These are phyloP conservation scores for Synergus japonicus DNA, from an alignment of 2,888 invertebrate genomes.

Conservation along the genomic window DNA sequence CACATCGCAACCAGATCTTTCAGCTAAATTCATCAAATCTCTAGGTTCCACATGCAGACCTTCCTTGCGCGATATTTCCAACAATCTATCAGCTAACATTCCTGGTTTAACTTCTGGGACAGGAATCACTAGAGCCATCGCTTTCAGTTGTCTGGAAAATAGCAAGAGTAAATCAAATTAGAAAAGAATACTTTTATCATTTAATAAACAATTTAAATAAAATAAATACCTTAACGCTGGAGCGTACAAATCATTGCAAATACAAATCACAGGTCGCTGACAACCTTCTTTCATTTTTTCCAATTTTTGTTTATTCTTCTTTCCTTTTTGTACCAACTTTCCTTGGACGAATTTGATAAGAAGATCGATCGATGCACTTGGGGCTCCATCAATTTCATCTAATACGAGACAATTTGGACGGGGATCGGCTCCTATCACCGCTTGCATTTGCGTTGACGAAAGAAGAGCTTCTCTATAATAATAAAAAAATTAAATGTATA, in stretches of 20 bases:
- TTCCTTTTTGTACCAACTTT: constrained; percentile 70
- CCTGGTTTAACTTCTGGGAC: constrained; percentile 72
- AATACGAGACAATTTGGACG: constrained; percentile 94
- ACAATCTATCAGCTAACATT: constrained; percentile 81
- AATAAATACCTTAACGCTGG: constrained; percentile 85
- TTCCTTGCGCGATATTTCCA: constrained; percentile 84
- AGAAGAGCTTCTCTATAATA: constrained; percentile 83
- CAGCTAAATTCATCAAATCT: constrained; percentile 86
- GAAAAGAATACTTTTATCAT: neutral
- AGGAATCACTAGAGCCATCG: constrained; percentile 67
- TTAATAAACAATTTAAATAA: constrained; percentile 32
- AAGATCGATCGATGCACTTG: constrained; percentile 90
- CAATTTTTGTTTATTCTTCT: constrained; percentile 75
- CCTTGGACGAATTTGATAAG: constrained; percentile 89
- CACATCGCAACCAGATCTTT: constrained; percentile 93
- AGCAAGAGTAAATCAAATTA: constrained; percentile 42
- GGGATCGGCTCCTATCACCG: constrained; percentile 87
- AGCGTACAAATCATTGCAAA: constrained; percentile 96
- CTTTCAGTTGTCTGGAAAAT: constrained; percentile 64
- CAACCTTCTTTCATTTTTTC: constrained; percentile 82
- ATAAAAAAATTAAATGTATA: neutral
- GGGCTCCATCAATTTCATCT: constrained; percentile 99
- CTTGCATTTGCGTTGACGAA: constrained; percentile 94
- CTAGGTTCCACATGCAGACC: constrained; percentile 84
- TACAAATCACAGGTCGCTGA: constrained; percentile 95